Evolutionary conservation across 2,888 invertebrate genomes (phyloP), one percentile per base, ranked within the genome.

Genomic region (Diplolepis rosae): DNA sequence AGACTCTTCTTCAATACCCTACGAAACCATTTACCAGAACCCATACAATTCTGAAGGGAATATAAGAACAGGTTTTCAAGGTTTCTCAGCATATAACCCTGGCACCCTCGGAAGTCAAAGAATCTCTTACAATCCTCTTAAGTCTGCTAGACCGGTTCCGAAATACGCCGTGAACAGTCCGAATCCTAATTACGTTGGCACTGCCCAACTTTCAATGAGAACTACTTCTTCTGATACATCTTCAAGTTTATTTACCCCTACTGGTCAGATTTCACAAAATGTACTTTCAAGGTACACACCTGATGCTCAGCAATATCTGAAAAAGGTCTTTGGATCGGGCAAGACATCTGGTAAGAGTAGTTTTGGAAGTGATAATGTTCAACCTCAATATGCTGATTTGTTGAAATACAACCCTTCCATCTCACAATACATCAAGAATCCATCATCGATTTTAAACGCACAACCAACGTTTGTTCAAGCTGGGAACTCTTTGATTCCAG

Each of bases 391-490:
- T 54, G 80, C 86, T 24, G 83, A 85, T 65, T 66, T 89, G 13
- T 42, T 89, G 24, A 87, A 80, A 48, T 87, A 87, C 51, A 88
- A 88, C 75, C 88, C 88, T 3, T 89, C 88, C 3, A 86, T 89
- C 18, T 86, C 85, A 2, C 88, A 88, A 51, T 89, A 89, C 69
- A 82, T 89, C 18, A 84, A 84, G 24, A 83, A 88, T 77, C 88
- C 88, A 0, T 77, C 87, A 3, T 88, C 88, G 0, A 89, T 89
- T 52, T 70, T 88, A 0, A 87, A 87, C 39, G 88, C 88, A 5
- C 84, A 83, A 3, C 89, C 89, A 1, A 89, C 89, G 0, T 89
- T 87, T 52, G 83, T 89, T 15, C 88, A 88, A 75, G 83, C 87
- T 9, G 88, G 88, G 0, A 84, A 82, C 70, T 88, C 88, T 0